Base-by-base conservation (phyloP, 2,797 vertebrate genomes). In the Danio choprae region DNA sequence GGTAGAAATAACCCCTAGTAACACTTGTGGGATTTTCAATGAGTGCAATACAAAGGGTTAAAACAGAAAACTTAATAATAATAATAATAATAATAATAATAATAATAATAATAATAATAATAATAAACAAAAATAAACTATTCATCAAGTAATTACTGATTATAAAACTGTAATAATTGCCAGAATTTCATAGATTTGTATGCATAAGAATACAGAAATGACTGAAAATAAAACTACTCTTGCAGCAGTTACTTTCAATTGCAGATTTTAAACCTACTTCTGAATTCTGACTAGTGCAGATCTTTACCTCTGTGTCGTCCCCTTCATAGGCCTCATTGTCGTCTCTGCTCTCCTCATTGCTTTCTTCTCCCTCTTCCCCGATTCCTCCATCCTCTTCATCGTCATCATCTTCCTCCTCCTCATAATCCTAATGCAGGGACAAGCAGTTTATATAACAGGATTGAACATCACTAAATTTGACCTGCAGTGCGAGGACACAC, bases 351-450 rank as follows among this genome's bases (percentile, higher is more conserved):
- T 95, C 97, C 68, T 97, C 96, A 1, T 98, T 98, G 68, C 97
- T 98, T 55, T 99, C 97, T 40, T 98, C 97, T 41, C 95, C 97
- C 87, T 97, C 97, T 12, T 97, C 96, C 51, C 93, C 96, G 92
- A 98, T 97, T 4, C 95, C 96, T 0, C 94, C 91, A 50, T 97
- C 97, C 5, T 97, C 96, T 16, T 98, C 97, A 0, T 98, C 97
- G 0, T 97, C 96, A 0, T 97, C 96, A 0, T 98, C 97, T 0
- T 96, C 96, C 0, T 98, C 94, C 0, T 95, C 94, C 0, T 96
- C 96, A 65, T 98, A 98, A 80, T 97, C 97, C 97, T 99, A 36
- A 71, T 0, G 5, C 22, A 58, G 5, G 20, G 38, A 55, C 5
- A 58, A 29, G 15, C 0, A 6, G 12, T 51, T 18, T 8, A 22